Evolutionary conservation across 2,888 invertebrate species (phyloP).

Genomic region (Drosophila melanosoma): DNA sequence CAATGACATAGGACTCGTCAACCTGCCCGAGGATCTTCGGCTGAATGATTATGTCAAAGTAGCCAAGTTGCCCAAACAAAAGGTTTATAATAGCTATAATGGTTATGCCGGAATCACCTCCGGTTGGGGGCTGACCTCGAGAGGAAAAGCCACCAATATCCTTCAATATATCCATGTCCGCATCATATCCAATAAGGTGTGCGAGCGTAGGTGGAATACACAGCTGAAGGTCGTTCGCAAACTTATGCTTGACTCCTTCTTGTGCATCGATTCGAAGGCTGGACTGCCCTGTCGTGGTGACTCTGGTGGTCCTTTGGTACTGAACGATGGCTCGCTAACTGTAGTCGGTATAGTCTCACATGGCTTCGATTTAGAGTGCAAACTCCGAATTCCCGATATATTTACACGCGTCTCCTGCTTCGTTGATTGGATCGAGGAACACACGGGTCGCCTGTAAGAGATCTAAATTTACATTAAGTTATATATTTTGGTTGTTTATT

Average conservation of each 20-base stretch:
- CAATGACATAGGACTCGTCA: constrained; percentile 56
- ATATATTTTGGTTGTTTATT: no score
- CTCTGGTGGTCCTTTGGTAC: constrained; percentile 62
- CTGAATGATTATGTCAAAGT: constrained; percentile 9
- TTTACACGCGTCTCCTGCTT: constrained; percentile 52
- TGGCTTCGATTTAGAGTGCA: constrained; percentile 47
- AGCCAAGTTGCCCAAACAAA: constrained; percentile 41
- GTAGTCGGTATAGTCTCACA: constrained; percentile 65
- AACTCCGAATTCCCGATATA: constrained; percentile 52
- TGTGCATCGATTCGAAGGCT: constrained; percentile 44
- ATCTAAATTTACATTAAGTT: background rate
- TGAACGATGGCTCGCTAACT: constrained; percentile 42
- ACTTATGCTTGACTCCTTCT: constrained; percentile 25
- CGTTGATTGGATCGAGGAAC: constrained; percentile 43
- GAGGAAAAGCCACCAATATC: background rate
- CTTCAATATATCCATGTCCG: constrained; percentile 35
- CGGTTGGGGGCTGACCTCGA: constrained; percentile 55
- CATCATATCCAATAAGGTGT: constrained; percentile 53
- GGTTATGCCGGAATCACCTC: constrained; percentile 35
- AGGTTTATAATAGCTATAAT: background rate
- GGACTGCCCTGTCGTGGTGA: constrained; percentile 59
- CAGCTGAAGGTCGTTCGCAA: constrained; percentile 20
- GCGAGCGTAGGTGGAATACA: constrained; percentile 47
- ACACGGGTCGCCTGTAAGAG: constrained; percentile 28
- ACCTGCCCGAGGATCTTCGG: constrained; percentile 28